Percentiles rank a stretch among this genome's conserved stretches.
phyloP scores from a whole-genome alignment of 2,797 vertebrate genomes.

The Pelochelys cantorii region DNA sequence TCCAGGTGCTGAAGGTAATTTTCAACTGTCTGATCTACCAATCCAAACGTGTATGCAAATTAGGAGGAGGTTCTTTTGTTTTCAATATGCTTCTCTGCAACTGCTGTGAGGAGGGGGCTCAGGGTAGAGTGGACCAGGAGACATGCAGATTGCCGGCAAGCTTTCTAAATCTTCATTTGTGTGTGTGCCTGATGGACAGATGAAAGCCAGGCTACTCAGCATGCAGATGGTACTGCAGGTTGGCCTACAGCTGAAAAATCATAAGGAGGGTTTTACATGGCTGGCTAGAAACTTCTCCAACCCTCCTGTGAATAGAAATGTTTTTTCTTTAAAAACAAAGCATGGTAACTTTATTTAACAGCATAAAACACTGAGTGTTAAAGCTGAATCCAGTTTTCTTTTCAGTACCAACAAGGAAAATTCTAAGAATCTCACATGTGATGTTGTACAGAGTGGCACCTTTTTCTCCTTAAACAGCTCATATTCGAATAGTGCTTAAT shows the following conservation, averaged over 20 bases:
- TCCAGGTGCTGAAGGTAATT: neutral
- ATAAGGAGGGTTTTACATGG: slow-evolving; percentile 46
- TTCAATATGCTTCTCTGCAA: neutral
- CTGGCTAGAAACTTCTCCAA: slow-evolving; percentile 54
- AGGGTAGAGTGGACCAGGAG: neutral
- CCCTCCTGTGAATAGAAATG: slow-evolving; percentile 4
- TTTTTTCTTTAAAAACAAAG: neutral
- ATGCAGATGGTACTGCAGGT: slow-evolving; percentile 62
- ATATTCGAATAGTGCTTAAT: neutral
- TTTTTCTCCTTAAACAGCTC: slow-evolving; percentile 26
- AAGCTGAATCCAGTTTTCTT: slow-evolving; percentile 21
- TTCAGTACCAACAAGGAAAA: slow-evolving; percentile 46
- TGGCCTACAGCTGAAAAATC: slow-evolving; percentile 53
- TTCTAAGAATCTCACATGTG: slow-evolving; percentile 25
- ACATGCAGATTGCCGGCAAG: neutral
- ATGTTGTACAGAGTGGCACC: slow-evolving; percentile 52
- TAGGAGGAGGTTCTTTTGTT: neutral
- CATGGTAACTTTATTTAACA: slow-evolving; percentile 37
- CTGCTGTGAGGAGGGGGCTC: neutral
- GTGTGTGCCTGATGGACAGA: slow-evolving; percentile 23
- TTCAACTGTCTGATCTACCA: neutral
- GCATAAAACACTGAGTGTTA: slow-evolving; percentile 32
- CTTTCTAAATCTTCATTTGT: slow-evolving; percentile 24
- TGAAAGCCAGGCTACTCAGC: slow-evolving; percentile 60
- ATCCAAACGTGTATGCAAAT: neutral